These are phyloP conservation scores for Pseudotriccus pelzelni DNA, from an alignment of 2,797 vertebrate species.

Conservation along the genomic window DNA sequence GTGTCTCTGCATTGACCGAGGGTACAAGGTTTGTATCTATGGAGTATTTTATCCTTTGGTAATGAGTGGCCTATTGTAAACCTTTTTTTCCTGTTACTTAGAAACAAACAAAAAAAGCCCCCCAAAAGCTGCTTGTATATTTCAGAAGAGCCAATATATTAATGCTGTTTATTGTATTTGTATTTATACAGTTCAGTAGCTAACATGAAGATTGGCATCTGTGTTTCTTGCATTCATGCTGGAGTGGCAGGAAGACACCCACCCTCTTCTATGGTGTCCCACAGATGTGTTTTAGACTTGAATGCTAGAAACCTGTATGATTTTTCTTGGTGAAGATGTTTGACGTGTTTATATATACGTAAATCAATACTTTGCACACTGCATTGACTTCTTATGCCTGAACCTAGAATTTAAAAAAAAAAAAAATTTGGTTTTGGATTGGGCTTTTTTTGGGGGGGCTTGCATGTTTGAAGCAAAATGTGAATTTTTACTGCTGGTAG, in stretches of 20 bases:
- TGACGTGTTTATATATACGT: not conserved
- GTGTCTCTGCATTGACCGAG: not conserved
- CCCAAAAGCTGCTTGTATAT: not conserved
- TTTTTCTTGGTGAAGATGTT: not conserved
- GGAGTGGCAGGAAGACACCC: not conserved
- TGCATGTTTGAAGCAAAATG: not conserved
- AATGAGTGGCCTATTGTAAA: not conserved
- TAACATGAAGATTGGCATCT: not conserved
- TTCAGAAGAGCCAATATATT: not conserved
- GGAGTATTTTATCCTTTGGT: not conserved
- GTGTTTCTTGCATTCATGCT: not conserved
- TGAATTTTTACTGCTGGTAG: not conserved
- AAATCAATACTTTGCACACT: not conserved
- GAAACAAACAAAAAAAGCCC: not conserved
- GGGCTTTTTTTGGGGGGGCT: fast-evolving
- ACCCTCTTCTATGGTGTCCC: not conserved
- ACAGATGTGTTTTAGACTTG: not conserved
- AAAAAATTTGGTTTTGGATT: no score
- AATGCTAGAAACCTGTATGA: not conserved
- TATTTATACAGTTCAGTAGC: not conserved
- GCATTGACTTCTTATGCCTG: not conserved
- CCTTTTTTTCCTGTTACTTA: not conserved
- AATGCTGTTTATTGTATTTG: not conserved
- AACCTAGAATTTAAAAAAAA: not conserved
- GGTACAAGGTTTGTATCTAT: not conserved